Evolutionary conservation across 2,888 invertebrate genomes (phyloP), one percentile per base, ranked within the genome.

Genomic region (Digitonthophagus gazella): DNA sequence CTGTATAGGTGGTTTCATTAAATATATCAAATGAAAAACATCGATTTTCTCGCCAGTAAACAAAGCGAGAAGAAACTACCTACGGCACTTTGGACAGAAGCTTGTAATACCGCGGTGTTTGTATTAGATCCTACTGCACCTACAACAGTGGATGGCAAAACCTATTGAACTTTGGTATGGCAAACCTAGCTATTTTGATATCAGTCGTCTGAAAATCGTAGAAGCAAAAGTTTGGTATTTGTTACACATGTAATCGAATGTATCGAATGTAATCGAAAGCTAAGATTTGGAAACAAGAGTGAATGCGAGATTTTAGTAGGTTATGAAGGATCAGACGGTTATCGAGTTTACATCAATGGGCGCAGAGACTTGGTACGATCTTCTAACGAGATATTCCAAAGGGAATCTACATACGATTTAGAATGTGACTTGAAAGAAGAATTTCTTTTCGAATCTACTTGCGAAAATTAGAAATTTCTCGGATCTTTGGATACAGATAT

Each of bases 241-340:
- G 54, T 54, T 54, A 54, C 54, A n/a, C n/a, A n/a, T n/a, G n/a
- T n/a, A n/a, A n/a, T n/a, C n/a, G n/a, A n/a, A n/a, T n/a, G n/a
- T n/a, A n/a, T 14, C 11, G 54, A 54, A 54, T 14, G 54, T 54
- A 54, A 54, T 14, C 54, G 54, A 54, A 54, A 54, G 54, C 11
- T 14, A 54, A 54, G 14, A 14, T 54, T 54, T 54, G 54, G 54
- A 54, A 54, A 1, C 54, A 54, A 54, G 14, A 54, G 54, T 54
- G 58, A 58, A 2, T 15, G 16, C 15, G 72, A 75, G 11, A 68
- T 72, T 69, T 68, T 77, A 5, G 73, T 74, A 11, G 74, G 76
- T 14, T 75, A 76, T 63, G 74, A 75, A 70, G 72, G 73, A 15
- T 71, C 75, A 18, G 72, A 74, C 56, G 69, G 72, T 0, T 76